phyloP scores from a whole-genome alignment of 2,888 invertebrate species.

The Pseudanteris insignis region DNA sequence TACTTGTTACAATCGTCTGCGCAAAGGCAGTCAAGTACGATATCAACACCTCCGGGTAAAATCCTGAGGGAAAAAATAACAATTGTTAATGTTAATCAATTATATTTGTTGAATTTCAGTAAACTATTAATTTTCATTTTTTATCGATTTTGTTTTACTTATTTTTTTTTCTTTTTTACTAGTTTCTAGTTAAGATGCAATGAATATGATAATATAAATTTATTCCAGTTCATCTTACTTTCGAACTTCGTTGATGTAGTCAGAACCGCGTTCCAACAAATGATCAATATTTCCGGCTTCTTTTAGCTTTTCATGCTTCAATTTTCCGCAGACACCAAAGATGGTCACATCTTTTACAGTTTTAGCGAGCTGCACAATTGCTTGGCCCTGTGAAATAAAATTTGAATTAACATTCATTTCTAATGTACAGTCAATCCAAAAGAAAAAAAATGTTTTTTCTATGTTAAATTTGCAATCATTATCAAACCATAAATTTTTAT shows the following conservation, averaged over 20 bases:
- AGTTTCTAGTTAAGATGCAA: constrained; percentile 1
- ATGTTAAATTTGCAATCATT: too few relatives aligned
- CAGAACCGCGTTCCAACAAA: constrained; percentile 81
- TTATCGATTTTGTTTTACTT: too few relatives aligned
- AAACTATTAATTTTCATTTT: too few relatives aligned
- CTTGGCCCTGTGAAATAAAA: constrained; percentile 78
- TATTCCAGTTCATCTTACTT: constrained; percentile 71
- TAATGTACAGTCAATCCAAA: too few relatives aligned
- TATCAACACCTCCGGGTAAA: constrained; percentile 82
- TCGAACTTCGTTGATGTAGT: constrained; percentile 85
- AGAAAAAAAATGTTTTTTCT: too few relatives aligned
- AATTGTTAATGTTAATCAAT: too few relatives aligned
- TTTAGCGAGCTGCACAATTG: constrained; percentile 82
- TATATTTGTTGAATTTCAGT: too few relatives aligned
- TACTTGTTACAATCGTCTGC: constrained; percentile 90
- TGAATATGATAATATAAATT: constrained; percentile 20
- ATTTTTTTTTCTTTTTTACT: neutral
- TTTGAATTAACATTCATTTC: neutral
- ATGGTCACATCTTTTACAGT: constrained; percentile 83
- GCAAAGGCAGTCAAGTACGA: constrained; percentile 87
- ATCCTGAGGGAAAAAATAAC: too few relatives aligned
- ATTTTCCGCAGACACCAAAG: constrained; percentile 85
- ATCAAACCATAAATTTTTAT: too few relatives aligned
- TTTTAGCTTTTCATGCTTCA: constrained; percentile 85
- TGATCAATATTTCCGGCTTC: constrained; percentile 77